These are phyloP conservation scores for Pandemis cinnamomeana DNA, from an alignment of 2,888 invertebrate species.

Conservation along the genomic window DNA sequence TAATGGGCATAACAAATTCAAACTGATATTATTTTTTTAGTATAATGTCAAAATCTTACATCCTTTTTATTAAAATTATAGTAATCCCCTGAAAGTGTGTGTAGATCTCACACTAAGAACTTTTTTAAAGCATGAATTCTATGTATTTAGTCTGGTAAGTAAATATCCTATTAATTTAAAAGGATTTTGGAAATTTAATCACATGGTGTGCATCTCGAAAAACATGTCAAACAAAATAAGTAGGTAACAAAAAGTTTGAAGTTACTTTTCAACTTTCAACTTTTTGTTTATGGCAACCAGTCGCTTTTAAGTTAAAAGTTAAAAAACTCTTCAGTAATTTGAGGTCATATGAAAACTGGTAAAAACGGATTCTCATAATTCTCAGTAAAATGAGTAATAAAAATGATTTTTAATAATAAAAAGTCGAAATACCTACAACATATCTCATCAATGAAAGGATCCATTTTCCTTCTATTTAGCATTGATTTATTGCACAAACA, in stretches of 20 bases:
- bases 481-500: slow-evolving; percentile 6
- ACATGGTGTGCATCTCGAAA: neutral
- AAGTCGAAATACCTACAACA: neutral
- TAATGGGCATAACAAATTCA: neutral
- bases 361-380: neutral
- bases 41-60: neutral
- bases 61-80: too few relatives aligned
- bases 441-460: neutral
- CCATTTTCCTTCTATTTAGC: neutral
- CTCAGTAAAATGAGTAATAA: slow-evolving; percentile 1
- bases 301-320: neutral
- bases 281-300: too few relatives aligned
- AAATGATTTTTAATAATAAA: neutral
- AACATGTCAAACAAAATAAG: neutral
- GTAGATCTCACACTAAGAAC: too few relatives aligned
- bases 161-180: too few relatives aligned
- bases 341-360: neutral
- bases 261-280: too few relatives aligned
- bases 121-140: too few relatives aligned
- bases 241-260: neutral
- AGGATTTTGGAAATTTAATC: too few relatives aligned
- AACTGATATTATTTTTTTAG: neutral
- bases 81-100: too few relatives aligned
- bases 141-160: too few relatives aligned
- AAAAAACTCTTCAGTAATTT: neutral